Evolutionary conservation across 2,113 vertebrate species (phyloP), one percentile per base, ranked within the genome.

Genomic region (Acanthisitta chloris): DNA sequence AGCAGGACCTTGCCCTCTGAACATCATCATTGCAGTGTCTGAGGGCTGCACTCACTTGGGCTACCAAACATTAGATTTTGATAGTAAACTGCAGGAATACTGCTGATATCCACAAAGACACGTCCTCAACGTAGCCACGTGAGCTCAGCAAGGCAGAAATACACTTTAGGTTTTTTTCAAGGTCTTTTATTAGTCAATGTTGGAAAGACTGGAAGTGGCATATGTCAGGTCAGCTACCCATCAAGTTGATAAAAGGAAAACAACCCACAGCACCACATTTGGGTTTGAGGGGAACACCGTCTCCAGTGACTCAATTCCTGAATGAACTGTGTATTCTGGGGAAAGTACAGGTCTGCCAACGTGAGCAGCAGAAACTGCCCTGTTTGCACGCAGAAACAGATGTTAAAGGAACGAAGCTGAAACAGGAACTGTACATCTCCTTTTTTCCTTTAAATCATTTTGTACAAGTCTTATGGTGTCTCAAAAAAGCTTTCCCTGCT

Each of bases 171-270:
- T 69, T 21, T 54, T 54, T 38, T 46, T 43, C 18, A 52, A 77
- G 21, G 54, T 76, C 66, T 82, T 85, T 81, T 46, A 52, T 66
- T 82, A 92, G 66, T n/a, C 70, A 21, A 6, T 14, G 28, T 18
- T 52, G 49, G 74, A 90, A 92, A 61, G 82, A 86, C 54, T 48
- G 16, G 54, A 81, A 65, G 67, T 66, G 64, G 72, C 80, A 61
- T 12, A 48, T 65, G 93, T 94, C 91, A 96, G 83, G 76, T 71
- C 80, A 94, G 83, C 42, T 69, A 61, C 33, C 23, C 89, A 45
- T 88, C 86, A 91, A 73, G 31, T 3, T 14, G 42, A 28, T 29
- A 58, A n/a, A 86, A 80, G 34, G 62, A 40, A 72, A 86, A 92
- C 59, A 77, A 91, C n/a, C 29, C 45, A 65, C 51, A 83, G 28